A percentile compares a stretch with the other conserved stretches of the same genome.
phyloP scores from a whole-genome alignment of 2,113 vertebrate genomes.

The Euleptes europaea region DNA sequence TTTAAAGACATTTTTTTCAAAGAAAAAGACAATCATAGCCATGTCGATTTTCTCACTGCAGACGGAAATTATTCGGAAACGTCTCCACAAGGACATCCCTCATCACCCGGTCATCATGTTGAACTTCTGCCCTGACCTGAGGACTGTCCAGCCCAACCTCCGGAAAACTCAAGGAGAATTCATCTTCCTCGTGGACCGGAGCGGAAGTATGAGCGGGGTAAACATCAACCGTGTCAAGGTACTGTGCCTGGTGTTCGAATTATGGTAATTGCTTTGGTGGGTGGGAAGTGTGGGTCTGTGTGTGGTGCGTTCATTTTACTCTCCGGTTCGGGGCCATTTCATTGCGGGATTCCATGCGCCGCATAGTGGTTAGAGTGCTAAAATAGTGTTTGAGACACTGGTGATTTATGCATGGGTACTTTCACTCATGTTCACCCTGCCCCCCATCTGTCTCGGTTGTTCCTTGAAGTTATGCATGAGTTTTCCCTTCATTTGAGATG shows the following conservation, averaged over 20 bases:
- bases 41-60: constrained; percentile 49
- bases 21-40: background rate
- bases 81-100: constrained; percentile 92
- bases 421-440: no score
- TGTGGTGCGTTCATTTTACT: no score
- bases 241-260: background rate
- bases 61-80: constrained; percentile 89
- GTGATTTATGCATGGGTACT: no score
- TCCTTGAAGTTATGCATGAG: no score
- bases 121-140: constrained; percentile 93
- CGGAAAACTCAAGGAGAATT: constrained; percentile 87
- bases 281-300: background rate
- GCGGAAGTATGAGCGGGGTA: constrained; percentile 85
- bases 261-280: background rate
- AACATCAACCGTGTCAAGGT: constrained; percentile 88
- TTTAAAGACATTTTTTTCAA: no score
- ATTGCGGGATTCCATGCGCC: no score
- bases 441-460: no score
- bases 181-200: constrained; percentile 93
- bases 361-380: no score
- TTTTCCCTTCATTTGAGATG: no score
- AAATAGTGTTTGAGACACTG: no score
- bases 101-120: constrained; percentile 94
- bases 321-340: no score
- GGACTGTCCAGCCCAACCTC: constrained; percentile 78